These are phyloP conservation scores for Pyrrhura leucotis DNA, from an alignment of 2,797 vertebrate genomes.

Conservation along the genomic window DNA sequence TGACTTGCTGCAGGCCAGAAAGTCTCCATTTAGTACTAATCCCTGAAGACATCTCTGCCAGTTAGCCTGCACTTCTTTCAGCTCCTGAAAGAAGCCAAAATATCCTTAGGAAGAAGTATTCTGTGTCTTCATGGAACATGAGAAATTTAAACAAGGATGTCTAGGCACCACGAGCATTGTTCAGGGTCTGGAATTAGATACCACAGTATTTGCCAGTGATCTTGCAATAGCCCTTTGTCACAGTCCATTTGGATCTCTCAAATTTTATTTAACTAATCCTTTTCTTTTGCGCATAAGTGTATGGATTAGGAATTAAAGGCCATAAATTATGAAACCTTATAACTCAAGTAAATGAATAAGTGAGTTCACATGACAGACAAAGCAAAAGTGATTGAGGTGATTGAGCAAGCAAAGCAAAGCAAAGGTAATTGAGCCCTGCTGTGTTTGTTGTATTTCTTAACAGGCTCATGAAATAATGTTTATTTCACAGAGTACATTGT, in stretches of 20 bases:
- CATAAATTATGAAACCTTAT: neutral
- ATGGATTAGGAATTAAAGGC: neutral
- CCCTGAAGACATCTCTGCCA: neutral
- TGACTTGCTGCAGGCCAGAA: neutral
- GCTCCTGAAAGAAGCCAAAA: neutral
- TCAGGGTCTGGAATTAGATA: neutral
- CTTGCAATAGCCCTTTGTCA: neutral
- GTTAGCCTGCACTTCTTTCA: neutral
- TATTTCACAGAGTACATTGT: neutral
- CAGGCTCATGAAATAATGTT: neutral
- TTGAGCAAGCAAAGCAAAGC: neutral
- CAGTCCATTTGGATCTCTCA: neutral
- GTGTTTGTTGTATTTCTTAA: neutral
- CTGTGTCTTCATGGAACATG: neutral
- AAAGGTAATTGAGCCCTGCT: neutral
- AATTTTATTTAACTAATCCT: neutral
- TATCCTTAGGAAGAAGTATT: neutral
- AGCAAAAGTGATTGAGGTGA: neutral
- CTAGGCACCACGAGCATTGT: neutral
- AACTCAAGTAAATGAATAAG: neutral
- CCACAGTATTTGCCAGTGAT: neutral
- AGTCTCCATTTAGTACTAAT: neutral
- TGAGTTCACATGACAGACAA: neutral
- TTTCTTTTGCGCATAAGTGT: neutral
- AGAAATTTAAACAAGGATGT: conserved; percentile 3